Conservation (phyloP, 2,797 vertebrate genomes). For the Petrocephalus schoutedeni region DNA sequence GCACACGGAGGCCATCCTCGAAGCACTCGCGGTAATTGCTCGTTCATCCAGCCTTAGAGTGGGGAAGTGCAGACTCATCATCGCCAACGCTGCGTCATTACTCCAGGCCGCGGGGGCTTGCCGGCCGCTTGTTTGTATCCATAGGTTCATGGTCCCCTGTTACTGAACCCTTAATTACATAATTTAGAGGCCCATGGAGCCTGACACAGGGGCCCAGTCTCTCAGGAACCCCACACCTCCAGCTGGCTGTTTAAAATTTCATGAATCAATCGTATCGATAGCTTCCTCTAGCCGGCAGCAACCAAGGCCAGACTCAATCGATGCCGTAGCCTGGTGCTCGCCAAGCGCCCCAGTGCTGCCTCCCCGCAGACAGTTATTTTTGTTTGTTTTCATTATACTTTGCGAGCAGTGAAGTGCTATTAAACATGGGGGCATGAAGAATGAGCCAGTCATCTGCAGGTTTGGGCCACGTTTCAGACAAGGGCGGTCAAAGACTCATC, state of each 20-base stretch:
- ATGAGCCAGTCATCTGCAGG: not conserved
- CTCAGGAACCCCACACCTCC: not conserved
- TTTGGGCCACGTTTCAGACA: not conserved
- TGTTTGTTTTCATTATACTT: not conserved
- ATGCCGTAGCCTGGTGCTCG: not conserved
- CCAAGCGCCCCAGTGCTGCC: not conserved
- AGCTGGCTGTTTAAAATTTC: not conserved
- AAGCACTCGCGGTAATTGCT: constrained; percentile 17
- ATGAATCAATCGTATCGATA: constrained; percentile 1
- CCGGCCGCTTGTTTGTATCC: constrained; percentile 17
- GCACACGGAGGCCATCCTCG: not conserved
- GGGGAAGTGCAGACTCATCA: constrained; percentile 10
- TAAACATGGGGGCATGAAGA: not conserved
- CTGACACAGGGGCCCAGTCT: not conserved
- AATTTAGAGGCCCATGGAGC: constrained; percentile 2
- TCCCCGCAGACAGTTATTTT: not conserved
- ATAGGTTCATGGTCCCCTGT: constrained; percentile 10
- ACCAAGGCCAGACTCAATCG: not conserved
- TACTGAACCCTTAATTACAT: constrained; percentile 23
- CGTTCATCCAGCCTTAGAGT: constrained; percentile 7
- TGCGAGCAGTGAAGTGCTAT: not conserved
- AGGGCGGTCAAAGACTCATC: not conserved
- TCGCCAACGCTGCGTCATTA: constrained; percentile 19
- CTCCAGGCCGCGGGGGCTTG: constrained; percentile 13
- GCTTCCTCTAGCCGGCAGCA: not conserved